Evolutionary conservation across 2,113 vertebrate species (phyloP).

Genomic region (Baryphthengus martii): DNA sequence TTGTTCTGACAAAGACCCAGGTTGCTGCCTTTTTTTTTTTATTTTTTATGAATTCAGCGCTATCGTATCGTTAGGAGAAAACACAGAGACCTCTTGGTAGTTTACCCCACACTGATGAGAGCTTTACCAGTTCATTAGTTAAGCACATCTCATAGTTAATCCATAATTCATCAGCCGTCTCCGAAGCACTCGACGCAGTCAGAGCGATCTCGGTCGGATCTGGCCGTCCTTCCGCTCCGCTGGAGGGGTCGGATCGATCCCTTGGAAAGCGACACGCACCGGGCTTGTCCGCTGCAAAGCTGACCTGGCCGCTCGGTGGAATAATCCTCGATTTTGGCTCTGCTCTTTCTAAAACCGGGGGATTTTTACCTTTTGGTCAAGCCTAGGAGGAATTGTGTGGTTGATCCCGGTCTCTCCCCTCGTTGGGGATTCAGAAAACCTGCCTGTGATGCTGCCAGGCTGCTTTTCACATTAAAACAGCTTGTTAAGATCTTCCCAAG

Average conservation of each 20-base stretch:
- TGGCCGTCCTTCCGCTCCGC: background rate
- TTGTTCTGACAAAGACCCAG: background rate
- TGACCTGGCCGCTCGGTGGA: background rate
- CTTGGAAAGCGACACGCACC: accelerated
- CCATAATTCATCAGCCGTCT: background rate
- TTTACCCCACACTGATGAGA: background rate
- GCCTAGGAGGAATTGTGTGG: background rate
- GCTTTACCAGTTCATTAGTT: background rate
- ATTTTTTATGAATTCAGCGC: background rate
- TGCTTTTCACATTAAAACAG: background rate
- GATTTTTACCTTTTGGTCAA: background rate
- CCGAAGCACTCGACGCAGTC: background rate
- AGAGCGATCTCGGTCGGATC: background rate
- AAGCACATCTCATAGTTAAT: background rate
- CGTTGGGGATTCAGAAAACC: accelerated
- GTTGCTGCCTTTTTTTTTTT: background rate
- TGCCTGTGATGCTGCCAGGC: background rate
- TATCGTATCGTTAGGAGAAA: accelerated
- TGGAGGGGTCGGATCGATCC: background rate
- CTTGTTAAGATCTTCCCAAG: background rate
- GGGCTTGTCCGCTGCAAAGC: background rate
- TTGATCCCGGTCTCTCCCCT: background rate
- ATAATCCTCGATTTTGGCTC: accelerated
- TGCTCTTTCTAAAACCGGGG: background rate
- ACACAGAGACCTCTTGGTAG: background rate